phyloP scores from a whole-genome alignment of 1,140 invertebrate genomes.

The Zaprionus ghesquierei region DNA sequence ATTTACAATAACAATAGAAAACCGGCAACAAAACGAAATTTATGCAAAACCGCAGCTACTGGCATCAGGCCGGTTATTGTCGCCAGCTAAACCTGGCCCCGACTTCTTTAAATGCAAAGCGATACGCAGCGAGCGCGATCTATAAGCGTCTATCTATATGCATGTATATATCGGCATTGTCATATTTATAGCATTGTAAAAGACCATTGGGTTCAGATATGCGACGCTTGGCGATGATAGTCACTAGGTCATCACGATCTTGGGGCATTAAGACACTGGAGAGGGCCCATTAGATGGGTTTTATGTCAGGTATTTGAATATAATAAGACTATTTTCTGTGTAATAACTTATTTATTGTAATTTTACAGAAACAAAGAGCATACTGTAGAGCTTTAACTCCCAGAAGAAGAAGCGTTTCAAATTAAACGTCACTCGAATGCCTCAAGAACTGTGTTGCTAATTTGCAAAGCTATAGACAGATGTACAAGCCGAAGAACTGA shows the following conservation, averaged over 20 bases:
- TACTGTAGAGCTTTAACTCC: neutral
- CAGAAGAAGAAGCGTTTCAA: neutral
- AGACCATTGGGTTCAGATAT: constrained; percentile 3
- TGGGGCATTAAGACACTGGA: constrained; percentile 2
- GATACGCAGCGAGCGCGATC: neutral
- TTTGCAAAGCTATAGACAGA: neutral
- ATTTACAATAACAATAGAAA: constrained; percentile 29
- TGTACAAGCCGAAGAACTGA: neutral
- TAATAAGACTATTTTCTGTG: neutral
- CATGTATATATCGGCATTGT: neutral
- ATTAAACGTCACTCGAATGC: neutral
- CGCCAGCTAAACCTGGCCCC: constrained; percentile 11
- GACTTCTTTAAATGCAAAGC: constrained; percentile 40
- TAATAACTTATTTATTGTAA: neutral
- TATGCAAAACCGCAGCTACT: constrained; percentile 63
- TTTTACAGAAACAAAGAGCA: neutral
- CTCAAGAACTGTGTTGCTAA: neutral
- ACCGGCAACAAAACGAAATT: constrained; percentile 48
- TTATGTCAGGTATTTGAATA: neutral
- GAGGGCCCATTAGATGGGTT: neutral
- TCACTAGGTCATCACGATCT: constrained; percentile 2
- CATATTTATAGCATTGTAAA: constrained; percentile 12
- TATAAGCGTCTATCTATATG: neutral
- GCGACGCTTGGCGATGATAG: constrained; percentile 15
- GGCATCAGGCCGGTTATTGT: constrained; percentile 44